Evolutionary conservation across 1,140 invertebrate genomes (phyloP).

Genomic region (Drosophila guanche): DNA sequence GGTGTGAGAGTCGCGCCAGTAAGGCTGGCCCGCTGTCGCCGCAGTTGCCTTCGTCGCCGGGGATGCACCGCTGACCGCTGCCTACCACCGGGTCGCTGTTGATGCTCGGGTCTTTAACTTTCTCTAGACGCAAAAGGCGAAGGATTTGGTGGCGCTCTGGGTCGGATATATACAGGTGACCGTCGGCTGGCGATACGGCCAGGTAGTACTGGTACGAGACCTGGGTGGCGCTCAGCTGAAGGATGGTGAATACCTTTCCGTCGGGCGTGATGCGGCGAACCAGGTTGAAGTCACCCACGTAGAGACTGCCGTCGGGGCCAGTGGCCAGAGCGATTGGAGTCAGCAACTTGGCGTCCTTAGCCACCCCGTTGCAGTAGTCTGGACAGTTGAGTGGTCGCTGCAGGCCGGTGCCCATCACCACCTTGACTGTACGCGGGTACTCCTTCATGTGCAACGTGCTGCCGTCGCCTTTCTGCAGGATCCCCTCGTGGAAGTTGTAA

Average conservation of each 20-base stretch:
- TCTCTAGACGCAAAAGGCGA: slow-evolving; percentile 89
- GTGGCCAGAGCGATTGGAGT: slow-evolving; percentile 96
- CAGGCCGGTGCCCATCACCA: slow-evolving; percentile 97
- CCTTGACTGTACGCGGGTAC: slow-evolving; percentile 94
- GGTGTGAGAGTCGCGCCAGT: slow-evolving; percentile 95
- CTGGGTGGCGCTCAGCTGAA: slow-evolving; percentile 96
- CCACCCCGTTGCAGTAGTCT: slow-evolving; percentile 92
- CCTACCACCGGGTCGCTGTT: slow-evolving; percentile 96
- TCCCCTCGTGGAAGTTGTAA: slow-evolving; percentile 98
- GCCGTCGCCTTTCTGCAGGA: slow-evolving; percentile 98
- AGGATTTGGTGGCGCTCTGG: slow-evolving; percentile 95
- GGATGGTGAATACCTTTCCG: slow-evolving; percentile 94
- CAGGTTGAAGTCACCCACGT: slow-evolving; percentile 98
- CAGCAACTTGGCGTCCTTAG: slow-evolving; percentile 93
- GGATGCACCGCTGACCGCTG: slow-evolving; percentile 97
- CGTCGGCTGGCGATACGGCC: slow-evolving; percentile 97
- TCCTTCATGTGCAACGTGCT: slow-evolving; percentile 96
- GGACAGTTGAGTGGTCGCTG: slow-evolving; percentile 90
- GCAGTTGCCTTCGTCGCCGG: slow-evolving; percentile 94
- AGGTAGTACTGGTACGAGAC: slow-evolving; percentile 98
- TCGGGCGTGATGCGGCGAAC: slow-evolving; percentile 96
- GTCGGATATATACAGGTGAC: slow-evolving; percentile 97
- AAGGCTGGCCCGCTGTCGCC: slow-evolving; percentile 96
- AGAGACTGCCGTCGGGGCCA: slow-evolving; percentile 97
- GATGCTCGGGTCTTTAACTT: slow-evolving; percentile 91